Conservation (phyloP, 2,888 invertebrate species). For the Ischnus inquisitorius region DNA sequence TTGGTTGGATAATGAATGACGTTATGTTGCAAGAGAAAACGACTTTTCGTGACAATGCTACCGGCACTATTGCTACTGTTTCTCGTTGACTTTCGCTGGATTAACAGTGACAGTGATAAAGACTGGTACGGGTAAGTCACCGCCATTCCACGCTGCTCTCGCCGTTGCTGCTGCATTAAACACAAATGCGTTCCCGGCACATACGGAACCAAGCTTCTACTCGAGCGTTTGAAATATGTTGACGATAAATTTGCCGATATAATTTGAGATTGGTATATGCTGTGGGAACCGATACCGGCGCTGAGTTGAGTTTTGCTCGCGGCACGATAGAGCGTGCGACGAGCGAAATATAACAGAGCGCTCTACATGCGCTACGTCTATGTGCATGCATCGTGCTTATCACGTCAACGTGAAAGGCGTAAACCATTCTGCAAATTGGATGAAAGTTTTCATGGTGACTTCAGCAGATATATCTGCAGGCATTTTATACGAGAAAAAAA, state of each 20-base stretch:
- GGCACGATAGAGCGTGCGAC: conserved; percentile 47
- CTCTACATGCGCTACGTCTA: background rate
- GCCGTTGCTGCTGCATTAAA: conserved; percentile 31
- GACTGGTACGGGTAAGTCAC: conserved; percentile 26
- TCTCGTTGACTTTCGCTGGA: conserved; percentile 60
- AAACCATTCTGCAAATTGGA: conserved; percentile 14
- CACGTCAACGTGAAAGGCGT: background rate
- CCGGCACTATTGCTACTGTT: background rate
- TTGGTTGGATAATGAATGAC: conserved; percentile 25
- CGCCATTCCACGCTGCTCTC: background rate
- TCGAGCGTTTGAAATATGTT: conserved; percentile 60
- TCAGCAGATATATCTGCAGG: background rate
- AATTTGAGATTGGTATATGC: conserved; percentile 65
- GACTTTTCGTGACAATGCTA: conserved; percentile 50
- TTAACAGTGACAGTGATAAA: conserved; percentile 63
- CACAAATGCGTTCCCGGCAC: conserved; percentile 19
- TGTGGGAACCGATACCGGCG: conserved; percentile 37
- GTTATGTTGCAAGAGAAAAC: conserved; percentile 14
- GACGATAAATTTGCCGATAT: conserved; percentile 69
- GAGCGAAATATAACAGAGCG: conserved; percentile 44
- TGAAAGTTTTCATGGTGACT: background rate
- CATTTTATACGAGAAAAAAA: background rate
- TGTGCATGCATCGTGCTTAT: conserved; percentile 10
- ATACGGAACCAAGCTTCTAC: background rate
- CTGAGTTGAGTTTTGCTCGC: conserved; percentile 29